These are phyloP conservation scores for Plebejus argus DNA, from an alignment of 2,888 invertebrate genomes.

Conservation along the genomic window DNA sequence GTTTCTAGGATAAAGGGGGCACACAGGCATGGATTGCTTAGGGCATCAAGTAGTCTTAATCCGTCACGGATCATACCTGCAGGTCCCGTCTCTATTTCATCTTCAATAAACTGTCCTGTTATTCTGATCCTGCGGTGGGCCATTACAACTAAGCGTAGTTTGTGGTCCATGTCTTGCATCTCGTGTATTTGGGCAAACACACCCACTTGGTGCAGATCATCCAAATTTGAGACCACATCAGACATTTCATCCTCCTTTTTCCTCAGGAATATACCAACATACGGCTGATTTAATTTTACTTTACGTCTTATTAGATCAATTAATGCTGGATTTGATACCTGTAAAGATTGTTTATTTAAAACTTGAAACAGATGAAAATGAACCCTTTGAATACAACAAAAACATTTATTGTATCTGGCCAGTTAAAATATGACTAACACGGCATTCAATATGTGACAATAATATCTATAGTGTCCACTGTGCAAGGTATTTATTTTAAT, in stretches of 20 bases:
- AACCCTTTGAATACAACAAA: no score
- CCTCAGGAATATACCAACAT: constrained; percentile 97
- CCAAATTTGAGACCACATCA: constrained; percentile 90
- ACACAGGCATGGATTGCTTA: no score
- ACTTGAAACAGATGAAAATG: background rate
- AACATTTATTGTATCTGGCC: no score
- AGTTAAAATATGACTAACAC: no score
- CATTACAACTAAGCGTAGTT: constrained; percentile 94
- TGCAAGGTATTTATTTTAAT: no score
- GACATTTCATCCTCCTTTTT: constrained; percentile 93
- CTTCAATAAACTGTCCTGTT: constrained; percentile 89
- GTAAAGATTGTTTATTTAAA: constrained; percentile 46
- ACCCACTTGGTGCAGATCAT: constrained; percentile 94
- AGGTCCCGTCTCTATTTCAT: constrained; percentile 81
- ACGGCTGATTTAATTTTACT: constrained; percentile 97
- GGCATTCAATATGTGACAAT: no score
- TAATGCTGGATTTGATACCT: constrained; percentile 92
- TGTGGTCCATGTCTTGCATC: constrained; percentile 96
- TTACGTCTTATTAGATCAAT: constrained; percentile 95
- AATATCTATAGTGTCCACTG: no score
- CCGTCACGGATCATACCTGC: constrained; percentile 78
- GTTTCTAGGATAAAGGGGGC: no score
- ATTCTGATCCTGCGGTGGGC: constrained; percentile 94
- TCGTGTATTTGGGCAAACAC: constrained; percentile 99
- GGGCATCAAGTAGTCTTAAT: no score